phyloP scores from a whole-genome alignment of 2,113 vertebrate genomes.

The Rousettus leschenaultii region DNA sequence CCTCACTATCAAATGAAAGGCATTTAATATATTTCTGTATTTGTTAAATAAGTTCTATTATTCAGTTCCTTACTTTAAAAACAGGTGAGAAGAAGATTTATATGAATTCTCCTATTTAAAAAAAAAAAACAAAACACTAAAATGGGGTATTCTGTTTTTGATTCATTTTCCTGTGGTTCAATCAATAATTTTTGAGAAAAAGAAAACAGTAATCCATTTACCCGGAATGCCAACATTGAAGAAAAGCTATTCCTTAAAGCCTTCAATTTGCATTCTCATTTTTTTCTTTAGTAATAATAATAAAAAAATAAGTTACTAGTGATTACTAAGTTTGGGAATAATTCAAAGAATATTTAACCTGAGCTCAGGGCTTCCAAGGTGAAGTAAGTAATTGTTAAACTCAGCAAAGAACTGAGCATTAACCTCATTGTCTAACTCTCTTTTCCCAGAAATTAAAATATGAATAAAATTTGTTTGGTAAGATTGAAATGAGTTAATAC shows the following conservation, averaged over 20 bases:
- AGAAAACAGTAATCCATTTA: background rate
- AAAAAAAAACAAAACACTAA: background rate
- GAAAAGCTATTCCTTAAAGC: background rate
- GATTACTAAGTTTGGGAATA: background rate
- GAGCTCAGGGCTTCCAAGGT: constrained; percentile 71
- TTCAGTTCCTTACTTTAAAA: constrained; percentile 11
- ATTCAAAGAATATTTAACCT: constrained; percentile 45
- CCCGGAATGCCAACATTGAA: background rate
- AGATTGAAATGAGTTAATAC: constrained; percentile 56
- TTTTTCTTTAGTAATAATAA: background rate
- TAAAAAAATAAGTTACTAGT: background rate
- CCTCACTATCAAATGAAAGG: background rate
- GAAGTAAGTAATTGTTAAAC: constrained; percentile 58
- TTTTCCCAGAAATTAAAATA: constrained; percentile 77
- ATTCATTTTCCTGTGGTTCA: background rate
- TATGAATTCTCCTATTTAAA: background rate
- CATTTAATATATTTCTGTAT: background rate
- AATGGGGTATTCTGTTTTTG: background rate
- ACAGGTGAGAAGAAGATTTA: background rate
- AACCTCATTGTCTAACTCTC: constrained; percentile 79
- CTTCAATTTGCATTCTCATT: background rate
- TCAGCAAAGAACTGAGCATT: constrained; percentile 64
- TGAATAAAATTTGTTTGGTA: constrained; percentile 75
- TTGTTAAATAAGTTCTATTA: background rate
- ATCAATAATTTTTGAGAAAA: background rate